A percentile compares a stretch with the other conserved stretches of the same genome.
These are phyloP conservation scores for Chlorodrepanis virens DNA, from an alignment of 2,113 vertebrate species.

Conservation along the genomic window DNA sequence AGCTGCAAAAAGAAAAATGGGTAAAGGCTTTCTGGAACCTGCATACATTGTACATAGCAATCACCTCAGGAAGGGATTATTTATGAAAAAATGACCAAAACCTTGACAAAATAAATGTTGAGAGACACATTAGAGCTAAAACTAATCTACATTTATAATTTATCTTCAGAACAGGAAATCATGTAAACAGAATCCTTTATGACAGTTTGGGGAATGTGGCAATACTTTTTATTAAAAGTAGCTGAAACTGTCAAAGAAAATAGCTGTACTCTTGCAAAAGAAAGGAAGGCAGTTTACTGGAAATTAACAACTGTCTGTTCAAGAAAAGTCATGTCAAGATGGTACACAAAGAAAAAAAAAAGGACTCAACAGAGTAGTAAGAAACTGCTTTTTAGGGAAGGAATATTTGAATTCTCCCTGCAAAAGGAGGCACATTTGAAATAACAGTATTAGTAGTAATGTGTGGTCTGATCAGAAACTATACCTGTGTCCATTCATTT, in stretches of 20 bases:
- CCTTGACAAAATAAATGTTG: background rate
- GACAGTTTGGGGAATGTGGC: background rate
- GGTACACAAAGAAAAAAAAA: background rate
- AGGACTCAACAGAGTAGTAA: background rate
- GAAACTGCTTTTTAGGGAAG: background rate
- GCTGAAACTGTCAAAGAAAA: background rate
- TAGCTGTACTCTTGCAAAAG: background rate
- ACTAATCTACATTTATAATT: background rate
- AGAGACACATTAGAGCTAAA: background rate
- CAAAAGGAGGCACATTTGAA: background rate
- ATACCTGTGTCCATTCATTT: constrained; percentile 97
- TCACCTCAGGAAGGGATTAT: background rate
- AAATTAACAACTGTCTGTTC: background rate
- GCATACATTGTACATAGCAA: background rate
- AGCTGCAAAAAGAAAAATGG: background rate
- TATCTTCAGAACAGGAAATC: background rate
- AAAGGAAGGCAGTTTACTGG: background rate
- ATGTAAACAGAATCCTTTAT: background rate
- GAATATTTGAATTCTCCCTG: background rate
- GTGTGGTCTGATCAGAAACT: background rate
- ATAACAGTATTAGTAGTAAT: background rate
- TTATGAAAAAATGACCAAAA: background rate
- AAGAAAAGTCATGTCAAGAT: background rate
- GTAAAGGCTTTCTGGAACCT: background rate
- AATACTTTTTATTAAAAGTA: background rate